Conservation (phyloP, 2,797 vertebrate species). For the Alcedo atthis region DNA sequence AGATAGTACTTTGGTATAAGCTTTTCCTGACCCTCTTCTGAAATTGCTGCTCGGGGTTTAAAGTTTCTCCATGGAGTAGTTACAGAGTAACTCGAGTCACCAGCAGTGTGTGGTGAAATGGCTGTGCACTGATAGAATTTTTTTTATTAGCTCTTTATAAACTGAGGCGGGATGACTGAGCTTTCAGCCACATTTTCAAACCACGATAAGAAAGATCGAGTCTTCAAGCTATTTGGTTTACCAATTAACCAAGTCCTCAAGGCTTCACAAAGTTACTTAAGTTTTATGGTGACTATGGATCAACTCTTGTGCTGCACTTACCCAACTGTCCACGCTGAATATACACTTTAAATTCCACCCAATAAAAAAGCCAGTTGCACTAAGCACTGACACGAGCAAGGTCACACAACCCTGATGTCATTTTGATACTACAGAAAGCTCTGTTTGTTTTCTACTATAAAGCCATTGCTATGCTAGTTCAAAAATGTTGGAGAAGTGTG, state of each 20-base stretch:
- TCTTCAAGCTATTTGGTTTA: neutral
- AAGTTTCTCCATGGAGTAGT: constrained; percentile 53
- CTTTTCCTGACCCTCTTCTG: neutral
- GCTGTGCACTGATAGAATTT: neutral
- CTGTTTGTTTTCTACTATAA: neutral
- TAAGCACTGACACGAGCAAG: neutral
- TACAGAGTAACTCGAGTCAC: constrained; percentile 51
- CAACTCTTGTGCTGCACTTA: neutral
- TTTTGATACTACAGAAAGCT: neutral
- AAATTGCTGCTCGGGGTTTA: constrained; percentile 37
- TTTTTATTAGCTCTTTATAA: constrained; percentile 33
- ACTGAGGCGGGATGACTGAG: neutral
- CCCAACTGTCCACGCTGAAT: neutral
- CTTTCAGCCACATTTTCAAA: neutral
- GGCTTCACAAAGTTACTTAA: neutral
- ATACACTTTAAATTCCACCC: neutral
- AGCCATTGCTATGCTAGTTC: neutral
- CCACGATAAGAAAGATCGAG: neutral
- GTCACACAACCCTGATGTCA: neutral
- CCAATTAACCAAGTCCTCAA: constrained; percentile 30
- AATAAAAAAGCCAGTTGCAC: neutral
- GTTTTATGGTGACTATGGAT: neutral
- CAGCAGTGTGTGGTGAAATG: constrained; percentile 1
- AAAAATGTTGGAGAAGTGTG: neutral
- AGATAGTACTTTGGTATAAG: neutral